phyloP scores from a whole-genome alignment of 1,140 invertebrate genomes.

The Grapholita molesta region DNA sequence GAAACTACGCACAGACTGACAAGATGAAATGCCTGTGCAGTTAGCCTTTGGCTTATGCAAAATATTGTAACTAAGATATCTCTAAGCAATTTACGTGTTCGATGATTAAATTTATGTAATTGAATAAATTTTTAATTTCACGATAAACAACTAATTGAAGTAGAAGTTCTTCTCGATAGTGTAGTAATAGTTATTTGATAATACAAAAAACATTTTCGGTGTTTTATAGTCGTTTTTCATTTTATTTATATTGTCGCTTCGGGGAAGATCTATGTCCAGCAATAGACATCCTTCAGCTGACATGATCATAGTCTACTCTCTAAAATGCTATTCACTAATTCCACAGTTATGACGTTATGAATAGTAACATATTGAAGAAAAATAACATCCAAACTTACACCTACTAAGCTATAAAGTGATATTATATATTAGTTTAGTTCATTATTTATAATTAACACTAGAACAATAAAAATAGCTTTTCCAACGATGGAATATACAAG shows the following conservation, averaged over 20 bases:
- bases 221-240: no score
- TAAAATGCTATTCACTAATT: no score
- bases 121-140: not conserved
- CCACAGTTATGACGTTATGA: no score
- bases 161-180: not conserved
- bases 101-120: not conserved
- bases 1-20: not conserved
- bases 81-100: not conserved
- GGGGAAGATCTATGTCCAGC: no score
- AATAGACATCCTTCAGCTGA: no score
- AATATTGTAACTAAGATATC: not conserved
- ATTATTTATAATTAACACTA: not conserved
- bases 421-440: not conserved
- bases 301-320: no score
- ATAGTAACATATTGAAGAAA: no score
- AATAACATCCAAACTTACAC: no score
- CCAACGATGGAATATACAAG: not conserved
- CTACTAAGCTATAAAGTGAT: no score
- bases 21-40: not conserved
- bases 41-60: constrained; percentile 16
- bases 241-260: no score
- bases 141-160: not conserved
- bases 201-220: no score
- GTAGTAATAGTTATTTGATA: not conserved
- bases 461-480: not conserved